These are phyloP conservation scores for Apocheima hispidaria DNA, from an alignment of 2,888 invertebrate species.

Conservation along the genomic window DNA sequence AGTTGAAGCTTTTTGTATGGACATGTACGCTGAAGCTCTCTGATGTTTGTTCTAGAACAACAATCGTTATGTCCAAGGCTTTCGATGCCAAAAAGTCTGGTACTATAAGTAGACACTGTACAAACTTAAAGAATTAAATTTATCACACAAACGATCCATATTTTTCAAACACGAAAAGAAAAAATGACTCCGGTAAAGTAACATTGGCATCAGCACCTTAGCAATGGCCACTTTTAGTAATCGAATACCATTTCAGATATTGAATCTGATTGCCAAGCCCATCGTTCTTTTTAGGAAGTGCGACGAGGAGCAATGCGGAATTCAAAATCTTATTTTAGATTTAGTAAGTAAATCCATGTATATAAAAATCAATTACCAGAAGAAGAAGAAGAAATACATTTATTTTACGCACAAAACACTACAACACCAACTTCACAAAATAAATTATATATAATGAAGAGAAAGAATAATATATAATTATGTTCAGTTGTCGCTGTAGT, in stretches of 20 bases:
- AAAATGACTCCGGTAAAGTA: constrained; percentile 48
- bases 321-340: constrained; percentile 22
- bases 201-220: constrained; percentile 41
- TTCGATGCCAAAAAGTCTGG: too few species aligned
- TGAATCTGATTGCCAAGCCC: constrained; percentile 57
- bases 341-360: background rate
- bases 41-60: too few species aligned
- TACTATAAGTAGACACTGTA: too few species aligned
- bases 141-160: background rate
- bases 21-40: too few species aligned
- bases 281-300: constrained; percentile 48
- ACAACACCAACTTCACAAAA: too few species aligned
- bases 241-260: constrained; percentile 60
- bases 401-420: too few species aligned
- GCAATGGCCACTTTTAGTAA: constrained; percentile 56
- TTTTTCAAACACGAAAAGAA: constrained; percentile 26
- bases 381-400: too few species aligned
- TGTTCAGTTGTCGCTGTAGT: too few species aligned
- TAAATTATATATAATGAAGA: too few species aligned
- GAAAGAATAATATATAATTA: too few species aligned
- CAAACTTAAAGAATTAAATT: background rate
- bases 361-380: background rate
- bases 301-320: constrained; percentile 30
- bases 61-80: too few species aligned
- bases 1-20: too few species aligned